Base-by-base conservation (phyloP, 2,888 invertebrate species). In the Teleiodes luculella region DNA sequence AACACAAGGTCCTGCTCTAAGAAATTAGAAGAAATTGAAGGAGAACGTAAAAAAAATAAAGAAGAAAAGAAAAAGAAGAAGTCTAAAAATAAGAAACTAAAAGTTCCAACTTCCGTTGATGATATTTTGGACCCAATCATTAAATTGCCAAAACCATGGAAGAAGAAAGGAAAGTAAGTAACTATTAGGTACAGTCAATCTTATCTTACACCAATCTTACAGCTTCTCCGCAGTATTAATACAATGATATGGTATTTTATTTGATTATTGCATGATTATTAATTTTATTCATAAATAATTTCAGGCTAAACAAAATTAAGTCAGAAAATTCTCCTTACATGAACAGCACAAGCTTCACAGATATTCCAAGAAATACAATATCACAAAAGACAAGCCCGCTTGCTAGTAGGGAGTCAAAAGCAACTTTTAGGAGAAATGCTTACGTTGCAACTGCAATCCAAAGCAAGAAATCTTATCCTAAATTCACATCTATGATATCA, bases 1-100 rank as follows among this genome's bases (percentile, higher is more conserved):
- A n/a, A n/a, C n/a, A 36, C 20, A 61, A 94, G 94, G 61, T 93
- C 93, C 1, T 94, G 93, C 70, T 93, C 92, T 1, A 92, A 92
- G 70, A 94, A 93, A 71, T 72, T 94, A 46, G 86, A 90, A 73
- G 88, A 86, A 64, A 66, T 90, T 54, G 88, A 90, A 73, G 79
- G 72, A 28, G 86, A 86, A 63, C 73, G 74, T 37, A 83, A 80
- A 55, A 84, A 80, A 70, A 75, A 59, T 16, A 85, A 83, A 64
- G 82, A 84, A 18, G 83, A 84, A 51, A 90, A 90, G 68, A 86
- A 86, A 65, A 90, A 89, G 66, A 90, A 88, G 63, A 90, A 89
- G 68, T 66, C 72, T 0, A 90, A 86, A 71, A 70, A 70, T 8
- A 90, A 90, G 73, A 90, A 86, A 67, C 67, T 77, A 13, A 89